phyloP scores from a whole-genome alignment of 1,140 invertebrate species.

The Asbolus verrucosus region DNA sequence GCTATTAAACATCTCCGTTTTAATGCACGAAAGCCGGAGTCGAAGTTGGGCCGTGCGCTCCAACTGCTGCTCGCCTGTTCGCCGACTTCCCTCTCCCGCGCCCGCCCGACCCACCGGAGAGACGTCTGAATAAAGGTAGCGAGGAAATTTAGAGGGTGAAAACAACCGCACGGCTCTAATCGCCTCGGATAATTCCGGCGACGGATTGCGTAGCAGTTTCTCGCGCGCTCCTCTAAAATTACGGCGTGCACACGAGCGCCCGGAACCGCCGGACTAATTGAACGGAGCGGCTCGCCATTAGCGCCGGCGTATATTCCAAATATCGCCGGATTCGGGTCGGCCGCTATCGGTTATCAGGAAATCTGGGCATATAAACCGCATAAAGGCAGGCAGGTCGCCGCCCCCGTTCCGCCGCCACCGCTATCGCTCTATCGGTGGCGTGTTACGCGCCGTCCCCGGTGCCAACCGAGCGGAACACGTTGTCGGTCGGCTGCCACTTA shows the following conservation, averaged over 20 bases:
- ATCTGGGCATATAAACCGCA: slow-evolving; percentile 44
- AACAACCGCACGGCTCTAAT: slow-evolving; percentile 31
- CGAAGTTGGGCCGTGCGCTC: no score
- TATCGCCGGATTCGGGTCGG: slow-evolving; percentile 28
- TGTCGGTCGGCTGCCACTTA: slow-evolving; percentile 29
- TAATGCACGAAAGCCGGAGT: slow-evolving; percentile 23
- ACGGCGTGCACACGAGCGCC: no score
- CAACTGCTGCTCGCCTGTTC: slow-evolving; percentile 16
- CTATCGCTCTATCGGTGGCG: background rate
- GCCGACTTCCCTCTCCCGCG: slow-evolving; percentile 17
- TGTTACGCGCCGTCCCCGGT: slow-evolving; percentile 26
- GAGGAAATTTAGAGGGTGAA: slow-evolving; percentile 39
- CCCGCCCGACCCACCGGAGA: background rate
- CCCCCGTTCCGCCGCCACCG: slow-evolving; percentile 12
- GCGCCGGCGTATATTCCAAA: slow-evolving; percentile 33
- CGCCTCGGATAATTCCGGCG: slow-evolving; percentile 23
- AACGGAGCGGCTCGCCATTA: slow-evolving; percentile 36
- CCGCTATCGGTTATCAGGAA: slow-evolving; percentile 40
- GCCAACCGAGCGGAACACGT: slow-evolving; percentile 42
- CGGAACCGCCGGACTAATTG: slow-evolving; percentile 21
- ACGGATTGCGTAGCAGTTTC: slow-evolving; percentile 8
- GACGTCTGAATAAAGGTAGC: slow-evolving; percentile 4
- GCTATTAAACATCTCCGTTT: slow-evolving; percentile 38
- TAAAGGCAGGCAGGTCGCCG: slow-evolving; percentile 38
- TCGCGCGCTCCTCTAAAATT: background rate